These are phyloP conservation scores for Canis aureus DNA, from an alignment of 2,113 vertebrate species.

Conservation along the genomic window DNA sequence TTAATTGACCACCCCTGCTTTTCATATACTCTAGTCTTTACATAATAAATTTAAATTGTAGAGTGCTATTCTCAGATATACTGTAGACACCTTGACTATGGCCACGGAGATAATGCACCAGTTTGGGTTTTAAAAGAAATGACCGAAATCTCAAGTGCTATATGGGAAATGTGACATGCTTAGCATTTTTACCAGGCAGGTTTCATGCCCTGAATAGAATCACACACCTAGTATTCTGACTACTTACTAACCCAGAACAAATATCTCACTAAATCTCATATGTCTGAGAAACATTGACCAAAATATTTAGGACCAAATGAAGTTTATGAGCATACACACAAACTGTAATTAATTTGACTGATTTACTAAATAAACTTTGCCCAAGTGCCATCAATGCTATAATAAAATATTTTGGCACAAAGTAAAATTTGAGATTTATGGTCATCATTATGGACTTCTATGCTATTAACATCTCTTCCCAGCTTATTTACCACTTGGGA, in stretches of 20 bases:
- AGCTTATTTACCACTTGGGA: slow-evolving; percentile 67
- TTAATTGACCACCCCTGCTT: neutral
- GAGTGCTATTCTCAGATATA: neutral
- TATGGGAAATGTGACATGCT: neutral
- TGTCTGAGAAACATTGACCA: slow-evolving; percentile 14
- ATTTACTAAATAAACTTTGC: slow-evolving; percentile 72
- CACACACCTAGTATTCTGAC: neutral
- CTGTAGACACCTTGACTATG: neutral
- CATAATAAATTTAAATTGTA: neutral
- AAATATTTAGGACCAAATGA: slow-evolving; percentile 61
- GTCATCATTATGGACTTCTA: slow-evolving; percentile 21
- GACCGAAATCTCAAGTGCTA: neutral
- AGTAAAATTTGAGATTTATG: slow-evolving; percentile 72
- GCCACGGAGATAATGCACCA: neutral
- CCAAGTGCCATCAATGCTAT: slow-evolving; percentile 59
- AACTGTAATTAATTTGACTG: slow-evolving; percentile 72
- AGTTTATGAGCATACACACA: slow-evolving; percentile 36
- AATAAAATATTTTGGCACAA: slow-evolving; percentile 52
- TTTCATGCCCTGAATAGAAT: neutral
- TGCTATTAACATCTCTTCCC: neutral
- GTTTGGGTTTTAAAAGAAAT: slow-evolving; percentile 26
- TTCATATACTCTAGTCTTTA: neutral
- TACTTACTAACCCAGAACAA: neutral
- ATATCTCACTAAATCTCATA: neutral
- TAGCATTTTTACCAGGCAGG: slow-evolving; percentile 19